Base-by-base conservation (phyloP, 2,888 invertebrate genomes). In the Aleiodes leptofemur region DNA sequence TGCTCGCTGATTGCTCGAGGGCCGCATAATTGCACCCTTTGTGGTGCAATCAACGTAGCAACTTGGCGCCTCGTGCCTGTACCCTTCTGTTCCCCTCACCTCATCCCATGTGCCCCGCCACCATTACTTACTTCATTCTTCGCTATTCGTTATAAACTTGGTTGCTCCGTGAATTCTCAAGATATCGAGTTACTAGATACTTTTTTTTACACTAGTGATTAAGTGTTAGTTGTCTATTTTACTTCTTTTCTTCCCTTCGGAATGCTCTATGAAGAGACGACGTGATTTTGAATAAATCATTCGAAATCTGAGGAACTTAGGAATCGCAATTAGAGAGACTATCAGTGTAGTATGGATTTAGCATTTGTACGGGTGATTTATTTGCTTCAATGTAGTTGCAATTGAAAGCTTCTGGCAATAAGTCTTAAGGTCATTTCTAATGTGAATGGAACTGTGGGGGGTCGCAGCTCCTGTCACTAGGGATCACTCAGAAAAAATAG, bases 21-120 rank as follows among this genome's bases (percentile, higher is more conserved):
- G 88, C 88, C 88, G 87, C 89, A 89, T 89, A 89, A 89, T 89
- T 89, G 89, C 88, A 88, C 88, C 88, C 89, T 89, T 89, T 89
- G 89, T 89, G 89, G 89, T 87, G 89, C 89, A 89, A 89, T 89
- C 89, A 89, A 87, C 87, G 87, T 86, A 88, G 85, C 89, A 87
- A 89, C 88, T 89, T 87, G 86, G 84, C 84, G 85, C 84, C 85
- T 84, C 80, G 74, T 64, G 69, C 38, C 31, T 4, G 34, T 34
- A 55, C 64, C 73, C 70, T 75, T 43, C 76, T 68, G 72, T 68
- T 72, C 56, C 51, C 53, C 69, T 43, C 68, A 68, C 34, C 34
- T 34, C 34, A 34, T 34, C 34, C 34, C 34, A 4, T 6, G 6
- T 6, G 34, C 34, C 34, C 34, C 3, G 31, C 70, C n/a, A 31